These are phyloP conservation scores for Ceryle rudis DNA, from an alignment of 2,797 vertebrate species.

Conservation along the genomic window DNA sequence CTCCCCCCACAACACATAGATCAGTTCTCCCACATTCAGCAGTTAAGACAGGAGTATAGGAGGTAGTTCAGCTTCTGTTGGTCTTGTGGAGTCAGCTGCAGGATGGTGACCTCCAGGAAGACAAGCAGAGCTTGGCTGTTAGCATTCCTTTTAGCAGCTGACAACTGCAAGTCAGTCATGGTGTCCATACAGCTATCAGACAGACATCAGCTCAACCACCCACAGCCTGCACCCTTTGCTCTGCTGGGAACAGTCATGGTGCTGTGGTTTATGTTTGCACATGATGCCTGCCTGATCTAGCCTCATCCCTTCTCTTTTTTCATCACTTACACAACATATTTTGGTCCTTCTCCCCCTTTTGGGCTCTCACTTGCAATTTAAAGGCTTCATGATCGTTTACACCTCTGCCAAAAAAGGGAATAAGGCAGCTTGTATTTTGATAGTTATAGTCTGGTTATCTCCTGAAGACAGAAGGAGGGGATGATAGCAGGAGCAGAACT, in stretches of 20 bases:
- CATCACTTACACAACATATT: background rate
- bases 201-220: fast-evolving
- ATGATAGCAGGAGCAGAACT: background rate
- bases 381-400: background rate
- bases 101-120: background rate
- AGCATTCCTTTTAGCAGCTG: background rate
- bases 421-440: background rate
- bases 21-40: background rate
- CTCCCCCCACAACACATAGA: background rate
- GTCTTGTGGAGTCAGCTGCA: background rate
- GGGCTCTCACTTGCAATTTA: background rate
- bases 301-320: background rate
- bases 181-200: fast-evolving
- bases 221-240: fast-evolving
- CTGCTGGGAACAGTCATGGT: background rate
- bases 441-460: background rate
- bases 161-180: fast-evolving
- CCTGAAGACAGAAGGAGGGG: background rate
- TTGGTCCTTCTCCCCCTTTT: background rate
- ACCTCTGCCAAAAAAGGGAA: background rate
- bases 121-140: background rate
- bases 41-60: background rate
- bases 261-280: too few species aligned
- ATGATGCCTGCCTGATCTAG: background rate
- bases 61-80: background rate